Evolutionary conservation across 2,797 vertebrate genomes (phyloP).

Genomic region (Cryptoprocta ferox): DNA sequence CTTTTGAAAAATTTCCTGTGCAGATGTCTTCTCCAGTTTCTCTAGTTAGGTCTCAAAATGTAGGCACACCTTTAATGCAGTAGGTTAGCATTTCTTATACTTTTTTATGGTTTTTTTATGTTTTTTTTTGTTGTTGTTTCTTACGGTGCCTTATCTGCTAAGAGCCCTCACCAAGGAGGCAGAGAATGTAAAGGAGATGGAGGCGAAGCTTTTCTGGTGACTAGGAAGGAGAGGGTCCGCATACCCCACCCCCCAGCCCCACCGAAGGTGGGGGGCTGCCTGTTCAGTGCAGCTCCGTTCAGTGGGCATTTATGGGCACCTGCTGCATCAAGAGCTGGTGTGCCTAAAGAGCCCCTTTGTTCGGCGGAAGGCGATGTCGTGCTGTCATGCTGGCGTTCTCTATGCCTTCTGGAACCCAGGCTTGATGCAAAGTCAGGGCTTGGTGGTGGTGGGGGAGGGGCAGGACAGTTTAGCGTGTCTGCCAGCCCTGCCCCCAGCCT

Average conservation of each 20-base stretch:
- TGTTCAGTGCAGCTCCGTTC: not conserved
- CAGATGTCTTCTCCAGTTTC: not conserved
- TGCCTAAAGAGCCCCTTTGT: accelerated
- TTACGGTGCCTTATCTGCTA: not conserved
- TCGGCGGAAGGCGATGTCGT: accelerated
- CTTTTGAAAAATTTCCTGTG: not conserved
- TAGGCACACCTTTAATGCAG: accelerated
- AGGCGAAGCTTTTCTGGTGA: not conserved
- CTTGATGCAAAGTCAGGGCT: not conserved
- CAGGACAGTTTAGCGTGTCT: accelerated
- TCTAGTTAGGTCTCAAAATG: not conserved
- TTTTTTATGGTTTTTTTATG: not conserved
- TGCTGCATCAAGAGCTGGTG: accelerated
- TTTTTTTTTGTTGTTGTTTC: too few species aligned
- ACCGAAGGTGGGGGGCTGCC: accelerated
- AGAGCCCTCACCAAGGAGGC: not conserved
- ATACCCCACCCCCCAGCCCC: not conserved
- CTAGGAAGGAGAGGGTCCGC: not conserved
- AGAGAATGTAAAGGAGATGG: not conserved
- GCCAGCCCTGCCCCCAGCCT: not conserved
- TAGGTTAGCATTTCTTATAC: not conserved
- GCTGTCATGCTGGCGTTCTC: not conserved
- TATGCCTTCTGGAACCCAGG: accelerated
- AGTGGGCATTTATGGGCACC: accelerated
- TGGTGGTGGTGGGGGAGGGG: accelerated